These are phyloP conservation scores for Miichthys miiuy DNA, from an alignment of 2,797 vertebrate genomes.

Conservation along the genomic window DNA sequence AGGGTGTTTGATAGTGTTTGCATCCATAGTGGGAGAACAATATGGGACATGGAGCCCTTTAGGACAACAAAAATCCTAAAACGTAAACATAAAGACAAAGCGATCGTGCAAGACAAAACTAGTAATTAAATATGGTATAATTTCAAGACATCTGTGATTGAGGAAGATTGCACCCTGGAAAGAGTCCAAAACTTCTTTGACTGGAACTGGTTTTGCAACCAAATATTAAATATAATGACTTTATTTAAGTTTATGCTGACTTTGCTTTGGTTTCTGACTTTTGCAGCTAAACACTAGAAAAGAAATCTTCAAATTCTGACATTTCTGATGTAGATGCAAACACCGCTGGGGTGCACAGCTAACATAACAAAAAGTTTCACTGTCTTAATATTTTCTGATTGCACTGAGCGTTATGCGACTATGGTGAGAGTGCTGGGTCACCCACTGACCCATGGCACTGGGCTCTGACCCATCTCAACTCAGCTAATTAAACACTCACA, in stretches of 20 bases:
- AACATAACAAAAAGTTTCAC: neutral
- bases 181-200: neutral
- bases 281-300: neutral
- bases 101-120: neutral
- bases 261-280: neutral
- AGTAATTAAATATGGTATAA: neutral
- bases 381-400: neutral
- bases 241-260: neutral
- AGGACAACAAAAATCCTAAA: neutral
- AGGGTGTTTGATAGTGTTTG: neutral
- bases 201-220: neutral
- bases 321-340: constrained; percentile 7
- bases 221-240: neutral
- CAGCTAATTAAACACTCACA: constrained; percentile 62
- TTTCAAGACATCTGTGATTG: neutral
- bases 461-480: constrained; percentile 58
- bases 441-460: constrained; percentile 32
- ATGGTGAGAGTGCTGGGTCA: neutral
- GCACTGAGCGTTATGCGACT: constrained; percentile 8
- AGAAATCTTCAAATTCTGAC: neutral
- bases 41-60: neutral
- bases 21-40: neutral
- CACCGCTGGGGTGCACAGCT: neutral
- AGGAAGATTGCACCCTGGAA: neutral
- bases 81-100: neutral